These are phyloP conservation scores for Heterocephalus glaber DNA, from an alignment of 2,113 vertebrate species.

Conservation along the genomic window DNA sequence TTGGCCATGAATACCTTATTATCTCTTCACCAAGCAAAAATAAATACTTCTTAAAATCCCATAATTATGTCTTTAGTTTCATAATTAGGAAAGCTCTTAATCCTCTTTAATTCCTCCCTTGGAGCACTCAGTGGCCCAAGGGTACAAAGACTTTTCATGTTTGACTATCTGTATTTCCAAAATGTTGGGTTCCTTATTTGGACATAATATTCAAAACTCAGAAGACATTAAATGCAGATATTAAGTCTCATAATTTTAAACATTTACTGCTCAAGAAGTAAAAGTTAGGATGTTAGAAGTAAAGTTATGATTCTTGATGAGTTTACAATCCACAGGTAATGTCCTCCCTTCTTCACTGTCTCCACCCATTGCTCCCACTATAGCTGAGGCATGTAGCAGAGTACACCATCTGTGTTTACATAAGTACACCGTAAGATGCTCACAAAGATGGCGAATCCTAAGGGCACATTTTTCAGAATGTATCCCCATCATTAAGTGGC, in stretches of 20 bases:
- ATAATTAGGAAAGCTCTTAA: constrained; percentile 65
- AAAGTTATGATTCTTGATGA: background rate
- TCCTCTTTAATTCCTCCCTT: constrained; percentile 36
- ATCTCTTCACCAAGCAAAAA: constrained; percentile 60
- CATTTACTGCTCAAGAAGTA: background rate
- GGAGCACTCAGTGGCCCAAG: background rate
- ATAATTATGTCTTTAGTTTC: constrained; percentile 63
- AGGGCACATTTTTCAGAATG: background rate
- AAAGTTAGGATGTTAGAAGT: background rate
- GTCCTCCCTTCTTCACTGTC: background rate
- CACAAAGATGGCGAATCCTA: background rate
- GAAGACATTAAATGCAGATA: background rate
- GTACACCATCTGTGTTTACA: background rate
- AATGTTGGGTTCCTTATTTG: constrained; percentile 19
- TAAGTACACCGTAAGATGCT: background rate
- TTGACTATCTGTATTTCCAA: background rate
- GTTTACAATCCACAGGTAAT: background rate
- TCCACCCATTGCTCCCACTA: too few species aligned
- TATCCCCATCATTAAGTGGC: background rate
- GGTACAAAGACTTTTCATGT: constrained; percentile 39
- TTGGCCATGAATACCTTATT: background rate
- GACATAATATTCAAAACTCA: background rate
- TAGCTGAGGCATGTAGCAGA: background rate
- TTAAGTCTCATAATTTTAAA: background rate
- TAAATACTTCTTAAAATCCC: constrained; percentile 51